Evolutionary conservation across 1,140 invertebrate species (phyloP).

Genomic region (Branchinecta lindahli): DNA sequence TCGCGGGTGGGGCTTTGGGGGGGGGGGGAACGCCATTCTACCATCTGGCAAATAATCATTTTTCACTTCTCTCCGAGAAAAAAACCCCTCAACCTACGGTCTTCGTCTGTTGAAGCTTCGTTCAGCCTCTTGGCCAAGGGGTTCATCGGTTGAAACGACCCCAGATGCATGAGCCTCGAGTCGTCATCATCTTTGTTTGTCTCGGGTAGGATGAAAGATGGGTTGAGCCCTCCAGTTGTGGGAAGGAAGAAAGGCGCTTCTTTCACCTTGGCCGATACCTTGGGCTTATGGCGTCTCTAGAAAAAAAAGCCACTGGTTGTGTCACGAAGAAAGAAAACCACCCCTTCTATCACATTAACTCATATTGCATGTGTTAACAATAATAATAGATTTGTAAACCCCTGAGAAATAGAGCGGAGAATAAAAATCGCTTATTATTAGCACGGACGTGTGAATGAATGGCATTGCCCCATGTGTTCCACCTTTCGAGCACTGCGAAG

Average conservation of each 20-base stretch:
- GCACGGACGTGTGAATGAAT: too few species aligned
- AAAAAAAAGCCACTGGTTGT: slow-evolving; percentile 15
- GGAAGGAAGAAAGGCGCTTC: slow-evolving; percentile 89
- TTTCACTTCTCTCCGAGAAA: neutral
- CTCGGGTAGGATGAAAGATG: neutral
- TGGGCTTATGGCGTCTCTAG: slow-evolving; percentile 70
- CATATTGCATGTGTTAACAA: too few species aligned
- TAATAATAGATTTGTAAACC: neutral
- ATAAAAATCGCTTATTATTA: too few species aligned
- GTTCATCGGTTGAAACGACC: slow-evolving; percentile 21
- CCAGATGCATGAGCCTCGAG: slow-evolving; percentile 14
- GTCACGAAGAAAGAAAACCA: too few species aligned
- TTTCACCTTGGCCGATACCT: slow-evolving; percentile 59
- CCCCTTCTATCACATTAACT: too few species aligned
- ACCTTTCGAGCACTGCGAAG: too few species aligned
- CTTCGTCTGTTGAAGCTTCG: slow-evolving; percentile 20
- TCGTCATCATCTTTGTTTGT: slow-evolving; percentile 18
- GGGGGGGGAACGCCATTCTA: too few species aligned
- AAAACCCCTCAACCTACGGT: slow-evolving; percentile 16
- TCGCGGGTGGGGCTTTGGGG: too few species aligned
- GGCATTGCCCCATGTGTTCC: too few species aligned
- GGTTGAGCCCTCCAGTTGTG: slow-evolving; percentile 55
- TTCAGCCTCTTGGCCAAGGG: slow-evolving; percentile 23
- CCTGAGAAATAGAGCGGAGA: neutral
- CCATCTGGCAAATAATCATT: too few species aligned